Percentiles rank a stretch among this genome's conserved stretches.
Conservation (phyloP, 2,888 invertebrate genomes). For the Acleris cristana region DNA sequence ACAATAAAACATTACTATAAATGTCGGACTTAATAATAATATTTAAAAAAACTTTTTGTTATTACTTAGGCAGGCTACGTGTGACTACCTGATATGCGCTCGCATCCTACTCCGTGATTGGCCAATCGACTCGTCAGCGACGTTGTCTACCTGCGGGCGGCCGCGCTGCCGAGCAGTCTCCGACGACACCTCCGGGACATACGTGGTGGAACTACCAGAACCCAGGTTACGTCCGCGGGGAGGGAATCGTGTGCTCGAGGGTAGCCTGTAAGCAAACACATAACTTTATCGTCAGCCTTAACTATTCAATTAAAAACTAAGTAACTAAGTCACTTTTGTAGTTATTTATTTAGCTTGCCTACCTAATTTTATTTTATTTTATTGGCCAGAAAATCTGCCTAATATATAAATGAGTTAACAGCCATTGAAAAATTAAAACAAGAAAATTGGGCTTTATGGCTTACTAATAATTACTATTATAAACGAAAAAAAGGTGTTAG, state of each 20-base stretch:
- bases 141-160: conserved; percentile 71
- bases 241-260: conserved; percentile 93
- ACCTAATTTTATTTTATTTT: too few species aligned
- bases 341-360: too few species aligned
- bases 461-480: too few species aligned
- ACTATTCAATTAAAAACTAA: too few species aligned
- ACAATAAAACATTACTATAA: background rate
- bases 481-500: too few species aligned
- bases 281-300: background rate
- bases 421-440: background rate
- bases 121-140: conserved; percentile 76
- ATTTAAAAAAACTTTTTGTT: too few species aligned
- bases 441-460: too few species aligned
- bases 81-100: conserved; percentile 83
- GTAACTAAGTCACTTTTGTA: too few species aligned
- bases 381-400: too few species aligned
- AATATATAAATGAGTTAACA: background rate
- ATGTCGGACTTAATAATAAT: too few species aligned
- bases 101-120: conserved; percentile 83
- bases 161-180: conserved; percentile 72
- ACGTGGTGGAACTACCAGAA: conserved; percentile 77
- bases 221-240: conserved; percentile 85
- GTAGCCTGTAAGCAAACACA: conserved; percentile 78
- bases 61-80: too few species aligned
- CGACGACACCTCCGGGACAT: conserved; percentile 72